A percentile compares a stretch with the other conserved stretches of the same genome.
Evolutionary conservation across 2,113 vertebrate species (phyloP).

Genomic region (Neolamprologus sp.): DNA sequence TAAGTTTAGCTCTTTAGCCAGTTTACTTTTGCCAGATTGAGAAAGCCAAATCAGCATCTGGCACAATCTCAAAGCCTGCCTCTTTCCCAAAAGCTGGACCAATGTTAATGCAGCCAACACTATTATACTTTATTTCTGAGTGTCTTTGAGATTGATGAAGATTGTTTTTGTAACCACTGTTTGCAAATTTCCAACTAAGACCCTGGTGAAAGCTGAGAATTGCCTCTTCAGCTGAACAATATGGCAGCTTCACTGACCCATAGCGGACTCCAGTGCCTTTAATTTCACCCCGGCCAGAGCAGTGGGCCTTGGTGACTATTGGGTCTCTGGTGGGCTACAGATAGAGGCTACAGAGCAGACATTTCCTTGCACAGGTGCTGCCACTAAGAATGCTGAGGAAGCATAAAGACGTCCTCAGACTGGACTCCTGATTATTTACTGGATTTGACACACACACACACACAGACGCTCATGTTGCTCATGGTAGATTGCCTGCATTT

Average conservation of each 20-base stretch:
- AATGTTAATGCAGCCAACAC: slow-evolving; percentile 64
- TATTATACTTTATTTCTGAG: slow-evolving; percentile 31
- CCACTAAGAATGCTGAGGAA: slow-evolving; percentile 21
- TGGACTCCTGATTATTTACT: slow-evolving; percentile 33
- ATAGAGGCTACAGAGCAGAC: slow-evolving; percentile 25
- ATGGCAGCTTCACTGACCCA: slow-evolving; percentile 65
- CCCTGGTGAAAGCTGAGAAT: neutral
- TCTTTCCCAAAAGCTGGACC: slow-evolving; percentile 42
- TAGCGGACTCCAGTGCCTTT: slow-evolving; percentile 76
- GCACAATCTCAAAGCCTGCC: slow-evolving; percentile 30
- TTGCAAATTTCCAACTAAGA: slow-evolving; percentile 30
- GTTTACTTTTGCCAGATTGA: neutral
- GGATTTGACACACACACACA: neutral
- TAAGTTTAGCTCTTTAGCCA: neutral
- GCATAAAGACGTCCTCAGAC: slow-evolving; percentile 17
- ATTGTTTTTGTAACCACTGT: slow-evolving; percentile 25
- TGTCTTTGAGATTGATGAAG: slow-evolving; percentile 1
- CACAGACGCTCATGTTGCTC: slow-evolving; percentile 11
- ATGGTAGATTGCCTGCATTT: slow-evolving; percentile 24
- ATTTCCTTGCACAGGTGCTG: slow-evolving; percentile 38
- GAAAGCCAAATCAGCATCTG: neutral
- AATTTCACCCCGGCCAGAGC: slow-evolving; percentile 50
- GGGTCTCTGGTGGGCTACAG: slow-evolving; percentile 50
- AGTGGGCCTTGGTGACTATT: slow-evolving; percentile 35
- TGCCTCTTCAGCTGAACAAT: slow-evolving; percentile 18